phyloP scores from a whole-genome alignment of 1,140 invertebrate species.

The Mya arenaria region DNA sequence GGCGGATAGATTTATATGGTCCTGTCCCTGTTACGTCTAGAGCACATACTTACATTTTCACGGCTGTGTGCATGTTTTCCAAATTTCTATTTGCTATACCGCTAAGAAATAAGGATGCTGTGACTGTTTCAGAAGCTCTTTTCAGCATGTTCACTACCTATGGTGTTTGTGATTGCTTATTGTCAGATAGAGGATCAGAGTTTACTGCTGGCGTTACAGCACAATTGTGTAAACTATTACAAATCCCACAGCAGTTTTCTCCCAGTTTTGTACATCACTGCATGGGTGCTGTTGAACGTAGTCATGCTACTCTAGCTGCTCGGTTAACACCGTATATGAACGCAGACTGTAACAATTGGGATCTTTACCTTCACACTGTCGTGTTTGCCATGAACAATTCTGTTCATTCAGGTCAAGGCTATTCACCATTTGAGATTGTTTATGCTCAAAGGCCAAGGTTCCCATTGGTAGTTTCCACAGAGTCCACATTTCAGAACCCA shows the following conservation, averaged over 20 bases:
- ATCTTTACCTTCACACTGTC: background rate
- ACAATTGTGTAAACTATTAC: conserved; percentile 2
- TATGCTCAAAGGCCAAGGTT: conserved; percentile 4
- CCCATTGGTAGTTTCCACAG: conserved; percentile 3
- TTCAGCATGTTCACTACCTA: background rate
- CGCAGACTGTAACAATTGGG: background rate
- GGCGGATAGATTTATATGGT: no score
- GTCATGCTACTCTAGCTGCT: background rate
- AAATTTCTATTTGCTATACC: conserved; percentile 11
- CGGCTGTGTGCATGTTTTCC: conserved; percentile 50
- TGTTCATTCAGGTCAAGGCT: background rate
- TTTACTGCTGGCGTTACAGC: background rate
- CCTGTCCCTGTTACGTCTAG: conserved; percentile 37
- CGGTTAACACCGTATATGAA: conserved; percentile 11
- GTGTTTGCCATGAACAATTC: conserved; percentile 10
- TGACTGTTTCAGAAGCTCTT: background rate
- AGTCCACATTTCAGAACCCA: background rate
- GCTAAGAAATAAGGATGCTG: background rate
- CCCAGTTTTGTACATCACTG: conserved; percentile 23
- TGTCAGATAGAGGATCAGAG: conserved; percentile 9
- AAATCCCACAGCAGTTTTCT: conserved; percentile 18
- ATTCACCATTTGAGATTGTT: conserved; percentile 17
- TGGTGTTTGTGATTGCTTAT: conserved; percentile 5
- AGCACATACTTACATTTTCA: conserved; percentile 57
- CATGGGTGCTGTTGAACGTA: background rate